Percentiles rank a stretch among this genome's conserved stretches.
Conservation (phyloP, 1,140 invertebrate species). For the Drosophila ananassae region DNA sequence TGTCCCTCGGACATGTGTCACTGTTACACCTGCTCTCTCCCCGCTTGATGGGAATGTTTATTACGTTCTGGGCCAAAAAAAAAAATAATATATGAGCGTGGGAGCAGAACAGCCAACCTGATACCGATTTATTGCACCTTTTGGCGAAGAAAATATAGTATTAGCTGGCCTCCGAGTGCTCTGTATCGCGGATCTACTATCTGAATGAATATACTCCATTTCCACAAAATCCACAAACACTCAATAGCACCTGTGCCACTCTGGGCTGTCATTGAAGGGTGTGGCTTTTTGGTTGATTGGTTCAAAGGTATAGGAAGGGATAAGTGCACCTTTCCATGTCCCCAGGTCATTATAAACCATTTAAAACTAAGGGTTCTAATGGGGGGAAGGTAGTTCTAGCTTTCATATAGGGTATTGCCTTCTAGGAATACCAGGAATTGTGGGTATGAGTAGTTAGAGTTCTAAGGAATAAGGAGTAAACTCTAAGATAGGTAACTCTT, state of each 20-base stretch:
- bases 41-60: background rate
- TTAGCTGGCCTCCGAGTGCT: background rate
- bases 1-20: slow-evolving; percentile 17
- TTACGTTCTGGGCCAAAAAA: slow-evolving; percentile 4
- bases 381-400: too few relatives aligned
- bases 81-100: slow-evolving; percentile 32
- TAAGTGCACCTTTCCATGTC: too few relatives aligned
- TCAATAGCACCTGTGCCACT: slow-evolving; percentile 1
- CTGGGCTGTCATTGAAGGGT: background rate
- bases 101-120: slow-evolving; percentile 22
- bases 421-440: too few relatives aligned
- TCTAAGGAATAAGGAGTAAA: too few relatives aligned
- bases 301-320: too few relatives aligned
- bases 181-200: slow-evolving; percentile 11
- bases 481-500: too few relatives aligned
- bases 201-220: slow-evolving; percentile 1
- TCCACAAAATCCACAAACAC: background rate
- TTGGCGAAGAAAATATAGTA: slow-evolving; percentile 2
- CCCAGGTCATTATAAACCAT: too few relatives aligned
- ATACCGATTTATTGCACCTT: slow-evolving; percentile 24
- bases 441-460: too few relatives aligned
- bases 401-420: too few relatives aligned
- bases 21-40: slow-evolving; percentile 20
- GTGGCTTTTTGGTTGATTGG: too few relatives aligned
- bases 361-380: too few relatives aligned